Percentiles rank a stretch among this genome's conserved stretches.
These are phyloP conservation scores for Oncorhynchus masou DNA, from an alignment of 2,113 vertebrate genomes.

Conservation along the genomic window DNA sequence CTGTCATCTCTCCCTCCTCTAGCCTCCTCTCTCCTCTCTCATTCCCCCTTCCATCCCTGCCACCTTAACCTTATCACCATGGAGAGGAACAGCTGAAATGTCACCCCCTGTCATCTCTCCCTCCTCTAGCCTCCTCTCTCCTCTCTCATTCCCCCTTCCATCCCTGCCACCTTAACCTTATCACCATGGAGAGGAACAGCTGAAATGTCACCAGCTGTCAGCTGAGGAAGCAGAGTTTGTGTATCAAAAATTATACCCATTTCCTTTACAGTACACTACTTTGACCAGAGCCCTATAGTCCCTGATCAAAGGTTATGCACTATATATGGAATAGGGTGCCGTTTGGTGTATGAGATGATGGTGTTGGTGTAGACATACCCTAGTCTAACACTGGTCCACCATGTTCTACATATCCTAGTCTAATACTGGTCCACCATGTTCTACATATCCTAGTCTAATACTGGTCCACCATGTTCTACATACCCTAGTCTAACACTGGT, in stretches of 20 bases:
- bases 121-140: not conserved
- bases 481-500: no score
- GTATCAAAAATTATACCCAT: no score
- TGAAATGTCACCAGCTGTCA: conserved; percentile 65
- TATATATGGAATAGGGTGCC: no score
- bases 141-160: not conserved
- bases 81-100: conserved; percentile 17
- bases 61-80: conserved; percentile 41
- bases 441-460: no score
- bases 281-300: no score
- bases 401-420: no score
- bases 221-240: conserved; percentile 9
- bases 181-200: conserved; percentile 30
- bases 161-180: conserved; percentile 26
- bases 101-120: not conserved
- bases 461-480: no score
- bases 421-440: no score
- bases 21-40: not conserved
- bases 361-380: not conserved
- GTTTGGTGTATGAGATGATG: not conserved
- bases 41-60: not conserved
- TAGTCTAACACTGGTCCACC: no score
- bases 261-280: no score
- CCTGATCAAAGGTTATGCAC: no score
- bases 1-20: conserved; percentile 34